Conservation (phyloP, 2,797 vertebrate species). For the Champsocephalus gunnari region DNA sequence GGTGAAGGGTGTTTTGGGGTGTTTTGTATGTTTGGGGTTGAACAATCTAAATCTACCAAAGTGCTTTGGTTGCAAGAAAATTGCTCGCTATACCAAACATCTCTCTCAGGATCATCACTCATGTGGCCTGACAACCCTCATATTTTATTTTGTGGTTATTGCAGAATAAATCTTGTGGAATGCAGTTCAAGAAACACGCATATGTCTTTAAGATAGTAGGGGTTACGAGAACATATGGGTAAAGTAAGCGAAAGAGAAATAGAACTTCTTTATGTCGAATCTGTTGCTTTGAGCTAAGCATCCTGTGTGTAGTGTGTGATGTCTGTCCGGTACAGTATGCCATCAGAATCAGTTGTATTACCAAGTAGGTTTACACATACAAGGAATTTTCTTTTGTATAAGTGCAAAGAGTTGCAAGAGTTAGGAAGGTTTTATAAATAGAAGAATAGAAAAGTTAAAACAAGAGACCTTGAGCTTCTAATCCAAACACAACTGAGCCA, state of each 20-base stretch:
- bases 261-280: neutral
- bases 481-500: neutral
- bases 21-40: neutral
- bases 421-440: constrained; percentile 6
- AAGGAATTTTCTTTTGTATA: too few species aligned
- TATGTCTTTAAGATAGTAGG: constrained; percentile 1
- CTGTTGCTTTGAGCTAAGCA: constrained; percentile 10
- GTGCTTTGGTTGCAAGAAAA: constrained; percentile 5
- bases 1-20: neutral
- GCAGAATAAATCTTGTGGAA: neutral
- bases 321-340: neutral
- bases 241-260: constrained; percentile 15
- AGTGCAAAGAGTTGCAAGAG: neutral
- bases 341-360: too few species aligned
- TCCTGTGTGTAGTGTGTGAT: neutral
- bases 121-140: constrained; percentile 6
- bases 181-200: constrained; percentile 5
- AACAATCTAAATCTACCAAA: neutral
- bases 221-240: neutral
- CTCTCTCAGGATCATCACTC: constrained; percentile 12
- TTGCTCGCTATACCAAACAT: constrained; percentile 2
- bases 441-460: constrained; percentile 14
- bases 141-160: constrained; percentile 8
- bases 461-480: neutral
- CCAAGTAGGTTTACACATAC: too few species aligned